These are phyloP conservation scores for Eupithecia inturbata DNA, from an alignment of 2,888 invertebrate genomes.

Conservation along the genomic window DNA sequence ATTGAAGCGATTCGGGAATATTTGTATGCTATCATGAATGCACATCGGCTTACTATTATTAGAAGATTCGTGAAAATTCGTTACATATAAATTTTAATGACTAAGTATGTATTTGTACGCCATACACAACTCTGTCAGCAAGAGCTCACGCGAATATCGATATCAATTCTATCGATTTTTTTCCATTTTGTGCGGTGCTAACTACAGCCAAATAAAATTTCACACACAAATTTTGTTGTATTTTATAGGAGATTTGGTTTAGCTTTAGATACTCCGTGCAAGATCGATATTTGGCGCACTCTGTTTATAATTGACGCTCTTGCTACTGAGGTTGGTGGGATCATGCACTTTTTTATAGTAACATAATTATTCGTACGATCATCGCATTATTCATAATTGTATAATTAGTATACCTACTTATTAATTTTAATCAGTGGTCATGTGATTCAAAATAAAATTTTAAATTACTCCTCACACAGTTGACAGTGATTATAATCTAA, in stretches of 20 bases:
- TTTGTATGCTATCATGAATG: slow-evolving; percentile 53
- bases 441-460: slow-evolving; percentile 43
- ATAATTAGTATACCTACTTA: slow-evolving; percentile 55
- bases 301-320: slow-evolving; percentile 40
- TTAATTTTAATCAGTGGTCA: slow-evolving; percentile 57
- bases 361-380: slow-evolving; percentile 51
- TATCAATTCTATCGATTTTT: slow-evolving; percentile 24
- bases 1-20: slow-evolving; percentile 52
- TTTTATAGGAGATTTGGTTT: background rate
- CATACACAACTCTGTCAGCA: slow-evolving; percentile 43
- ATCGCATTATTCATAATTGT: slow-evolving; percentile 56
- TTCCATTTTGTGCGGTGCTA: background rate
- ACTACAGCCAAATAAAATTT: slow-evolving; percentile 3
- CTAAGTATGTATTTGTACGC: slow-evolving; percentile 54
- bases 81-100: slow-evolving; percentile 53
- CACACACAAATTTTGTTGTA: background rate
- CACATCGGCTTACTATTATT: slow-evolving; percentile 56
- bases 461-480: slow-evolving; percentile 38
- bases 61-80: slow-evolving; percentile 47
- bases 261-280: slow-evolving; percentile 6
- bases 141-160: slow-evolving; percentile 46
- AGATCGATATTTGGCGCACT: slow-evolving; percentile 6
- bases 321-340: slow-evolving; percentile 44
- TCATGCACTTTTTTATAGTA: slow-evolving; percentile 41
- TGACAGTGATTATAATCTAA: slow-evolving; percentile 67